Evolutionary conservation across 2,888 invertebrate genomes (phyloP), one percentile per base, ranked within the genome.

Genomic region (Petrophora chlorosata): DNA sequence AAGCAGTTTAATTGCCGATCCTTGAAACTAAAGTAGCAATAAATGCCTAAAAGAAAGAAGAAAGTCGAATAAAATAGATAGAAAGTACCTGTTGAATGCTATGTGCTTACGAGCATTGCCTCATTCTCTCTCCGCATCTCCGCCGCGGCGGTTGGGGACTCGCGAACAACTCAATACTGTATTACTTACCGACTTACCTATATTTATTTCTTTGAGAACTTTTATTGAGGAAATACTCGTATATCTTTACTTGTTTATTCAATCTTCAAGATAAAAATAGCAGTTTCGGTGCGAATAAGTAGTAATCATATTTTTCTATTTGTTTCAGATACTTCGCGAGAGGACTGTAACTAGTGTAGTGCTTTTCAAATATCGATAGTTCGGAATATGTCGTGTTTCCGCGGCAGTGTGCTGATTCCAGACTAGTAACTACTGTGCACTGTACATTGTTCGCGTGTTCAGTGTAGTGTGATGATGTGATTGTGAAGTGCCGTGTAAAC

Each of bases 351-450:
- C 33, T 25, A 57, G 67, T 63, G 61, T 25, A 57, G 67, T 63
- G 61, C 50, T 48, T 59, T 59, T 55, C 10, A 32, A 50, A 30
- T 51, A 39, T 16, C 35, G 44, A 44, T 55, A 46, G 50, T 50
- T 54, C 54, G 34, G 51, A 77, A 76, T 69, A 89, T 89, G 87
- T 83, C 83, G 73, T 78, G 85, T 73, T 79, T 79, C 54, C 75
- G 79, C 61, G 80, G 67, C 55, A 79, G 70, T 64, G 81, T 87
- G 56, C 71, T 87, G 48, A 86, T 88, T 43, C 85, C 85, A 39
- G 87, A 87, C 69, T 25, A 25, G 10, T n/a, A n/a, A n/a, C n/a
- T 3, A 3, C 8, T 88, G 63, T 79, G 45, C 38, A 42, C 48
- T 35, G 62, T 65, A 66, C 50, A 53, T 65, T 70, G 65, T 42